A percentile compares a stretch with the other conserved stretches of the same genome.
These are phyloP conservation scores for Anhinga anhinga DNA, from an alignment of 2,113 vertebrate genomes.

Conservation along the genomic window DNA sequence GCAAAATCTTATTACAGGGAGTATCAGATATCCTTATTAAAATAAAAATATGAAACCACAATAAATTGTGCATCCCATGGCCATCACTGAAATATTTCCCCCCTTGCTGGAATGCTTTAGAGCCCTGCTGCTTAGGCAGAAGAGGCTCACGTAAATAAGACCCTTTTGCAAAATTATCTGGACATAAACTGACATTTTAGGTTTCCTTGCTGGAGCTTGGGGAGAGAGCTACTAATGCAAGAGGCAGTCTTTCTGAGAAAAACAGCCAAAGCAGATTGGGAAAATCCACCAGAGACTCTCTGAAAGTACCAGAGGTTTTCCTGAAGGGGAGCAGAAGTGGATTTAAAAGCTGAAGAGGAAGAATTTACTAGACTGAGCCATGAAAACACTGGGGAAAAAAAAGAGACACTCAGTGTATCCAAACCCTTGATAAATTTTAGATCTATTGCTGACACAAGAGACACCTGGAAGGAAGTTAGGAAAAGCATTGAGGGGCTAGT, in stretches of 20 bases:
- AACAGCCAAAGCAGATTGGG: neutral
- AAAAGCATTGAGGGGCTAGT: neutral
- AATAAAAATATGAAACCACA: neutral
- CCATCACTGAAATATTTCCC: neutral
- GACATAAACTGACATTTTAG: neutral
- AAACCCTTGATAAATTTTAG: neutral
- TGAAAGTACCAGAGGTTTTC: neutral
- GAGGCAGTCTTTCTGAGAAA: neutral
- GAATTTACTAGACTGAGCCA: neutral
- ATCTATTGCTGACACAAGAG: neutral
- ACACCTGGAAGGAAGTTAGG: neutral
- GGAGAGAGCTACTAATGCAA: neutral
- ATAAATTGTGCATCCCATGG: neutral
- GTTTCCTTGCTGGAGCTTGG: neutral
- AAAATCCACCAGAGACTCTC: neutral
- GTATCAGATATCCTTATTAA: neutral
- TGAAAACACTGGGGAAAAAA: neutral
- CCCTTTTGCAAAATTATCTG: constrained; percentile 6
- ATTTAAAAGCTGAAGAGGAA: constrained; percentile 18
- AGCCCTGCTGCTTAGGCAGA: neutral
- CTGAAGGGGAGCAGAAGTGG: neutral
- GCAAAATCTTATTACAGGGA: neutral
- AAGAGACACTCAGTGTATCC: neutral
- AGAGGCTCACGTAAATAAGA: neutral
- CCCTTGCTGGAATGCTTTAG: neutral